Conservation (phyloP, 1,140 invertebrate genomes). For the Chymomyza costata region DNA sequence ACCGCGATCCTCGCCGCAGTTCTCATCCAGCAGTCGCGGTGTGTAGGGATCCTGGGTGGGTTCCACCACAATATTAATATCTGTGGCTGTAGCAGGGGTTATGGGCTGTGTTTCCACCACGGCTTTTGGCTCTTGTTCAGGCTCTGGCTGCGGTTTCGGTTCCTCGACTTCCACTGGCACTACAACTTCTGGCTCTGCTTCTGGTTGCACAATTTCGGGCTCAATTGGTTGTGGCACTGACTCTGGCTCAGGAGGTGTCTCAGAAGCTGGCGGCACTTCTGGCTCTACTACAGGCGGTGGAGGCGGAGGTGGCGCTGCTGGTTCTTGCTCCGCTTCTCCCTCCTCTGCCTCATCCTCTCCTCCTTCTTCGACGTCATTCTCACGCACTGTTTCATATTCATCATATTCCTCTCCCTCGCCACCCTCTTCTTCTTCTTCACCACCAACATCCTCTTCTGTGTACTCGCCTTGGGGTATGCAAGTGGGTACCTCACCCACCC, state of each 20-base stretch:
- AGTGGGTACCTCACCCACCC: slow-evolving; percentile 78
- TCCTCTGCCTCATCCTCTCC: slow-evolving; percentile 15
- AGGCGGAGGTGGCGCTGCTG: slow-evolving; percentile 30
- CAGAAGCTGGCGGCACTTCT: neutral
- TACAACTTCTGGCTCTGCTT: neutral
- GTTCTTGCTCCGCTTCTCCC: neutral
- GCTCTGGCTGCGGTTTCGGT: neutral
- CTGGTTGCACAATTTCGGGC: neutral
- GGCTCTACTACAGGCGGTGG: slow-evolving; percentile 18
- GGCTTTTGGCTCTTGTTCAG: neutral
- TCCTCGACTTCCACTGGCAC: neutral
- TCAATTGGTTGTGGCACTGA: neutral
- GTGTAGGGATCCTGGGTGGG: slow-evolving; percentile 54
- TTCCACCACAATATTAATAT: slow-evolving; percentile 29
- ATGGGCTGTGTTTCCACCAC: neutral
- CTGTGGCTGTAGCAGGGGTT: slow-evolving; percentile 5
- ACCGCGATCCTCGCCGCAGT: slow-evolving; percentile 57
- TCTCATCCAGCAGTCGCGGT: slow-evolving; percentile 47
- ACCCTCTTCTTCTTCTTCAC: neutral
- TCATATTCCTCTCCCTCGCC: slow-evolving; percentile 29
- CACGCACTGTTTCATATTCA: slow-evolving; percentile 42
- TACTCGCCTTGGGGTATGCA: slow-evolving; percentile 73
- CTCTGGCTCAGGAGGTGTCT: neutral
- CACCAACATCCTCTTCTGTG: slow-evolving; percentile 40
- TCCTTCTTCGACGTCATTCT: slow-evolving; percentile 19